Evolutionary conservation across 2,888 invertebrate genomes (phyloP).

Genomic region (Calliphora vomitoria): DNA sequence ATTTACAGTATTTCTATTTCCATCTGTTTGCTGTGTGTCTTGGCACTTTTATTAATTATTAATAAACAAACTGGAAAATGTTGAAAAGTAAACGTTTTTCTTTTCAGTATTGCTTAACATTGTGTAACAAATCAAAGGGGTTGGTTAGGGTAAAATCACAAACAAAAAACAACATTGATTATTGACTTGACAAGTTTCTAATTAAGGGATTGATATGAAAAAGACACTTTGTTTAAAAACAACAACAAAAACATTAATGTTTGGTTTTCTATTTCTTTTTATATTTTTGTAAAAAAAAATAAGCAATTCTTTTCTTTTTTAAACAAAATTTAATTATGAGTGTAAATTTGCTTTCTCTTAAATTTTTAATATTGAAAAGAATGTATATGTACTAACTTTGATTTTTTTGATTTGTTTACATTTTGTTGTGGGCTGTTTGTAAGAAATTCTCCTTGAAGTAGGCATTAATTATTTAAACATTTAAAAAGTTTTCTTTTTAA

Average conservation of each 20-base stretch:
- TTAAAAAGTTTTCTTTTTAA: constrained; percentile 4
- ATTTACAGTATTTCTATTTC: neutral
- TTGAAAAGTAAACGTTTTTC: neutral
- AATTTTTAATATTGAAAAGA: constrained; percentile 38
- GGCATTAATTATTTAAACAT: constrained; percentile 59
- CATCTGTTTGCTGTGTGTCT: neutral
- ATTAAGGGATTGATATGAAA: constrained; percentile 53
- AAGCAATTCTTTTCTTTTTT: too few relatives aligned
- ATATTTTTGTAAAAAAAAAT: neutral
- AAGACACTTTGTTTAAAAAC: constrained; percentile 19
- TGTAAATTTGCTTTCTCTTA: neutral
- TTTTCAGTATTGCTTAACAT: neutral
- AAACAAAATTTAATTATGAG: neutral
- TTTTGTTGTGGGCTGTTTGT: neutral
- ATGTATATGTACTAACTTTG: neutral
- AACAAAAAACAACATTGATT: constrained; percentile 45
- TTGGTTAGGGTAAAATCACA: neutral
- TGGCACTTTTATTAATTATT: constrained; percentile 57
- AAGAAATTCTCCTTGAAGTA: constrained; percentile 49
- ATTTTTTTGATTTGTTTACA: constrained; percentile 36
- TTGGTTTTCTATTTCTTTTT: neutral
- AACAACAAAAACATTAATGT: neutral
- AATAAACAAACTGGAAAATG: constrained; percentile 38
- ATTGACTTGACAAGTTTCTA: constrained; percentile 61
- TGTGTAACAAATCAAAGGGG: neutral